Evolutionary conservation across 1,140 invertebrate species (phyloP).

Genomic region (Pogonognathellus flavescens): DNA sequence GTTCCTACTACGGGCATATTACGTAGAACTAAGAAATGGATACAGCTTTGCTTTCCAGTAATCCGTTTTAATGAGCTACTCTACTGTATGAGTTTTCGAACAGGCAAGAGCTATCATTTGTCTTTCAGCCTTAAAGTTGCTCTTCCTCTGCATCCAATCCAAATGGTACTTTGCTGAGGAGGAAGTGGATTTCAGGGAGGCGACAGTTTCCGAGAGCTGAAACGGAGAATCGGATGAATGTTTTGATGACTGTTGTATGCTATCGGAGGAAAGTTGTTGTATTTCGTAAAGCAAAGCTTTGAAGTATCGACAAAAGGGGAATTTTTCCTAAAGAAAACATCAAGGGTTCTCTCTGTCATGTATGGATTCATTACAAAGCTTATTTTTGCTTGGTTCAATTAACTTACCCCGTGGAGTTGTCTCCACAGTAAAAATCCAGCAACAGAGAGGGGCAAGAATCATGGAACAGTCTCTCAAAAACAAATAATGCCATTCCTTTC

Average conservation of each 20-base stretch:
- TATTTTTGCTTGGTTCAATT: slow-evolving; percentile 39
- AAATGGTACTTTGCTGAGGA: background rate
- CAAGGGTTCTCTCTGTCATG: slow-evolving; percentile 16
- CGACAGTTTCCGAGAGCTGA: background rate
- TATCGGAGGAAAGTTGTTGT: background rate
- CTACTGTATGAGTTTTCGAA: background rate
- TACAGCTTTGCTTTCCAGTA: slow-evolving; percentile 18
- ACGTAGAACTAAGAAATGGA: slow-evolving; percentile 9
- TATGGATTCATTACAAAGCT: slow-evolving; percentile 16
- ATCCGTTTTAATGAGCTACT: slow-evolving; percentile 39
- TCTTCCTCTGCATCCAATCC: background rate
- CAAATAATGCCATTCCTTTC: slow-evolving; percentile 33
- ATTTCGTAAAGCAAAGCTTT: background rate
- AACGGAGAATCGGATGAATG: background rate
- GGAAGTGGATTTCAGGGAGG: slow-evolving; percentile 26
- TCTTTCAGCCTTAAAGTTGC: background rate
- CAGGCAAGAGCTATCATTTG: slow-evolving; percentile 16
- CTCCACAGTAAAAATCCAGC: background rate
- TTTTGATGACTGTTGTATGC: slow-evolving; percentile 28
- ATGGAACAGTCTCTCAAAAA: slow-evolving; percentile 24
- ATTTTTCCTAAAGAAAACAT: slow-evolving; percentile 17
- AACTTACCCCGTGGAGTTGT: slow-evolving; percentile 27
- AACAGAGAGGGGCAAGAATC: slow-evolving; percentile 5
- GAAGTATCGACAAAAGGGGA: slow-evolving; percentile 22
- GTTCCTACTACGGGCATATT: too few species aligned